A percentile compares a stretch with the other conserved stretches of the same genome.
These are phyloP conservation scores for Corydoras sp. DNA, from an alignment of 2,113 vertebrate species.

Conservation along the genomic window DNA sequence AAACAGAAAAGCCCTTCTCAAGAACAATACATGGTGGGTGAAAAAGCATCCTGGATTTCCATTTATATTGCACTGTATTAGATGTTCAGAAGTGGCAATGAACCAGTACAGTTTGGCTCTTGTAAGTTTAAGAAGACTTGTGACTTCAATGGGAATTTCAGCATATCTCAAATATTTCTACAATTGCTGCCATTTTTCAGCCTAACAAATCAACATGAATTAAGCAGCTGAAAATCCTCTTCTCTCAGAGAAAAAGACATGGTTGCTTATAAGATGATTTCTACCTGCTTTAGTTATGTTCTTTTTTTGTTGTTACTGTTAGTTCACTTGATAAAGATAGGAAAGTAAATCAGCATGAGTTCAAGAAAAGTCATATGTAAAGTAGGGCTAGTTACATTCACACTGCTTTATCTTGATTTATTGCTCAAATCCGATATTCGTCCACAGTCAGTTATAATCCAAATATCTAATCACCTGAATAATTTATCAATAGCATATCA, in stretches of 20 bases:
- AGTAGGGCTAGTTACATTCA: not conserved
- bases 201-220: slow-evolving; percentile 32
- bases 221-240: slow-evolving; percentile 20
- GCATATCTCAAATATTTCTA: slow-evolving; percentile 35
- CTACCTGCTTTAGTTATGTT: slow-evolving; percentile 16
- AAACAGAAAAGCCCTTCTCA: not conserved
- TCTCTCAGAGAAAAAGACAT: not conserved
- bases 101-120: slow-evolving; percentile 34
- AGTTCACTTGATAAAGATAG: not conserved
- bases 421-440: not conserved
- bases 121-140: slow-evolving; percentile 5
- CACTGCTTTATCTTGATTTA: not conserved
- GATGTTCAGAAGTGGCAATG: slow-evolving; percentile 33
- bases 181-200: slow-evolving; percentile 24
- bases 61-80: slow-evolving; percentile 12
- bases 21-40: slow-evolving; percentile 29
- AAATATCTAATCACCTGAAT: no score
- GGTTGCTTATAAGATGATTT: slow-evolving; percentile 42
- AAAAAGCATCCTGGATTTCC: slow-evolving; percentile 19
- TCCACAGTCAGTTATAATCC: no score
- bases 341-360: not conserved
- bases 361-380: not conserved
- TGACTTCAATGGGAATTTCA: slow-evolving; percentile 34
- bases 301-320: no score
- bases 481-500: no score